Conservation (phyloP, 37 sponge, comb jelly and placozoan species). For the Hormiphora californensis region DNA sequence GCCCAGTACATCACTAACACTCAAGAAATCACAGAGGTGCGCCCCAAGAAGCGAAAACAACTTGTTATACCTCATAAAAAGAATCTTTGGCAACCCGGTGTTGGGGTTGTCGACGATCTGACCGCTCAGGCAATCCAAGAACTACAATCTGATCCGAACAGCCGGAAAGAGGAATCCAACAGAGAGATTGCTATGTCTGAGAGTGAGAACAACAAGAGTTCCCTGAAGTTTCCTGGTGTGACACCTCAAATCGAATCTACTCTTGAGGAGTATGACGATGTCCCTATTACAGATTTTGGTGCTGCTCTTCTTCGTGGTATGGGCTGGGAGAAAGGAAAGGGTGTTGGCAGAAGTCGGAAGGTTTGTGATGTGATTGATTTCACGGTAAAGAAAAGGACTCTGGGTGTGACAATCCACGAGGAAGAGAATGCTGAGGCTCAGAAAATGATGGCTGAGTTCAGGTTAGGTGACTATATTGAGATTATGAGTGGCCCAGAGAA, state of each 20-base stretch:
- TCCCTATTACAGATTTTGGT: slow-evolving; percentile 83
- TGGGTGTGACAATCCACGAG: slow-evolving; percentile 18
- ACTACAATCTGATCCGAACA: background rate
- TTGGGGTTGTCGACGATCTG: background rate
- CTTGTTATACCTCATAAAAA: background rate
- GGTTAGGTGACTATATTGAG: slow-evolving; percentile 44
- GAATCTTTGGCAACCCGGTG: slow-evolving; percentile 37
- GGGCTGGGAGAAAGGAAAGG: slow-evolving; percentile 91
- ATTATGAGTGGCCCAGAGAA: slow-evolving; percentile 2
- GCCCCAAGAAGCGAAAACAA: background rate
- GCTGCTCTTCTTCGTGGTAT: slow-evolving; percentile 85
- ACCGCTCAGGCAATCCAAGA: slow-evolving; percentile 25
- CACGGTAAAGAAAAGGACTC: background rate
- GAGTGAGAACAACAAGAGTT: background rate
- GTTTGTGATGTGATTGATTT: slow-evolving; percentile 27
- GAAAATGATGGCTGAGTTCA: slow-evolving; percentile 2
- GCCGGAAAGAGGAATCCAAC: background rate
- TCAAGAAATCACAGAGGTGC: background rate
- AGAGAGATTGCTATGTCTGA: too few relatives aligned
- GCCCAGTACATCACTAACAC: background rate
- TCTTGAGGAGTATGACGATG: slow-evolving; percentile 74
- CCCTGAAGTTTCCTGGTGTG: slow-evolving; percentile 48
- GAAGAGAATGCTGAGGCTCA: slow-evolving; percentile 35
- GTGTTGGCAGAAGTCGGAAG: slow-evolving; percentile 70
- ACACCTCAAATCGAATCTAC: slow-evolving; percentile 50